phyloP scores from a whole-genome alignment of 2,888 invertebrate species.

The Leucophora obtusa region DNA sequence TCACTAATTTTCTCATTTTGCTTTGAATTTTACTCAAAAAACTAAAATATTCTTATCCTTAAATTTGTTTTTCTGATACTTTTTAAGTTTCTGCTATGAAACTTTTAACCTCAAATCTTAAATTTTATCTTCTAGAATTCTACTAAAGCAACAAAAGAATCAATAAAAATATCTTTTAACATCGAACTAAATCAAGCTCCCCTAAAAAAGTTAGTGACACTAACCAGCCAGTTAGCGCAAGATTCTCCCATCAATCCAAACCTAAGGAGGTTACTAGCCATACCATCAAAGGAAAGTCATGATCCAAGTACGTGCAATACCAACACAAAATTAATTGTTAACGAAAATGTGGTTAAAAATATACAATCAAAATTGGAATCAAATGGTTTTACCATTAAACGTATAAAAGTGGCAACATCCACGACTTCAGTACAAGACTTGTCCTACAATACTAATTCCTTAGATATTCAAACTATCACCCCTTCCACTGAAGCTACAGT shows the following conservation, averaged over 20 bases:
- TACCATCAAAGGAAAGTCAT: constrained; percentile 5
- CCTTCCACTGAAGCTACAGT: not conserved
- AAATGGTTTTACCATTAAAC: constrained; percentile 69
- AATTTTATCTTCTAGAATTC: constrained; percentile 48
- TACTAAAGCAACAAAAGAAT: constrained; percentile 53
- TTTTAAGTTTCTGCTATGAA: too few species aligned
- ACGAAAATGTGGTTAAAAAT: constrained; percentile 64
- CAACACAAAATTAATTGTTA: constrained; percentile 24
- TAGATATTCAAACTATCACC: not conserved
- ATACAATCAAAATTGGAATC: constrained; percentile 68
- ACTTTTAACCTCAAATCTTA: not conserved
- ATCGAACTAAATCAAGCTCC: constrained; percentile 52
- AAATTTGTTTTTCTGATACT: too few species aligned
- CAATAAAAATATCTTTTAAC: constrained; percentile 56
- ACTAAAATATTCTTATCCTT: too few species aligned
- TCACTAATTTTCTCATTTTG: too few species aligned
- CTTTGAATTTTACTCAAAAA: too few species aligned
- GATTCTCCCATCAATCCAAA: not conserved
- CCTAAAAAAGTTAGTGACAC: constrained; percentile 31
- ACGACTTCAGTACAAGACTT: constrained; percentile 5
- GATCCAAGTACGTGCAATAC: not conserved
- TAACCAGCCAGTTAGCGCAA: not conserved
- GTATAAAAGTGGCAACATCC: constrained; percentile 49
- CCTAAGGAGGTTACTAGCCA: constrained; percentile 25
- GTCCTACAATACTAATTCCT: not conserved